Evolutionary conservation across 2,888 invertebrate species (phyloP).

Genomic region (Drosophila stalkeri): DNA sequence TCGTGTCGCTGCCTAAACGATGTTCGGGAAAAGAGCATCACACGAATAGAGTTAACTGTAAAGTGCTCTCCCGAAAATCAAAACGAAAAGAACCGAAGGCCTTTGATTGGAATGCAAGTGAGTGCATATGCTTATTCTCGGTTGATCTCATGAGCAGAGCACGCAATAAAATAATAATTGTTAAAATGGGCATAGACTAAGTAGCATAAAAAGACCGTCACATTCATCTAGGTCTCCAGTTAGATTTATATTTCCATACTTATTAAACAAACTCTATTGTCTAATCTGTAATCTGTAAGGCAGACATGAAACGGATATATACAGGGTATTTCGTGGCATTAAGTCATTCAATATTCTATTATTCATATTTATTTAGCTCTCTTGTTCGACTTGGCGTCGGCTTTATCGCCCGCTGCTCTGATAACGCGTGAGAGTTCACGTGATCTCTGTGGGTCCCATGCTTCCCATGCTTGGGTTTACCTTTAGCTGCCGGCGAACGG

Average conservation of each 20-base stretch:
- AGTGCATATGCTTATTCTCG: no score
- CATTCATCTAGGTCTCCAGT: neutral
- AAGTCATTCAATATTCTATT: neutral
- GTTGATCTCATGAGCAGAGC: no score
- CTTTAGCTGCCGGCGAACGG: constrained; percentile 8
- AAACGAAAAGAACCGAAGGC: no score
- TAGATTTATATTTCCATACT: neutral
- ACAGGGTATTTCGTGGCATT: constrained; percentile 7
- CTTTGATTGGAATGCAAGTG: no score
- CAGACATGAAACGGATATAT: neutral
- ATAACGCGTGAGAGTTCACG: constrained; percentile 15
- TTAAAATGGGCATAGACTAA: no score
- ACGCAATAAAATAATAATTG: no score
- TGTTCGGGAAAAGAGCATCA: no score
- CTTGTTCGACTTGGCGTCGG: neutral
- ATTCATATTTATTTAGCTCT: neutral
- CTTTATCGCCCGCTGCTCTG: constrained; percentile 11
- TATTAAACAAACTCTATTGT: neutral
- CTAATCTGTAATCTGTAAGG: neutral
- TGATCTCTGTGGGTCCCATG: constrained; percentile 11
- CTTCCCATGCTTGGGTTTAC: constrained; percentile 17
- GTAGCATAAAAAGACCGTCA: no score
- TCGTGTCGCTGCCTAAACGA: no score
- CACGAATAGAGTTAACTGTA: no score
- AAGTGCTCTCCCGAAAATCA: no score